Conservation (phyloP, 2,797 vertebrate genomes). For the Mormyrops boulengeri region DNA sequence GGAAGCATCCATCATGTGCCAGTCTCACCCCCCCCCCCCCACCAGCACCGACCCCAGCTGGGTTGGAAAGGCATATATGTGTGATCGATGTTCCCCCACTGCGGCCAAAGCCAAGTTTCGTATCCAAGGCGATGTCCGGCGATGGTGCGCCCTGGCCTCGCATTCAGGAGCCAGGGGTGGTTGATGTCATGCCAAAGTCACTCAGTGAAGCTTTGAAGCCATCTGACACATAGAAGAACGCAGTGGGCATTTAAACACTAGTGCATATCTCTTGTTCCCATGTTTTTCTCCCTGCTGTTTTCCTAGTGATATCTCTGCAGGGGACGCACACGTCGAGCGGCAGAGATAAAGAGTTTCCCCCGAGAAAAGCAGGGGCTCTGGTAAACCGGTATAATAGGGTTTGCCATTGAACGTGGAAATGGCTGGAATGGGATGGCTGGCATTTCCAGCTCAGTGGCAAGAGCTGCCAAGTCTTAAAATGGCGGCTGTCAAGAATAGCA, state of each 20-base stretch:
- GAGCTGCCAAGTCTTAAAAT: constrained; percentile 30
- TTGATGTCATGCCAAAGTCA: constrained; percentile 14
- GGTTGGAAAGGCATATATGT: constrained; percentile 7
- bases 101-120: constrained; percentile 5
- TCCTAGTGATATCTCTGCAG: background rate
- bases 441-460: constrained; percentile 24
- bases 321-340: background rate
- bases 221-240: constrained; percentile 6
- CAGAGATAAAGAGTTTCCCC: background rate
- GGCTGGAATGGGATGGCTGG: constrained; percentile 14
- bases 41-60: background rate
- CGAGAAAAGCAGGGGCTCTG: background rate
- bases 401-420: background rate
- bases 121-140: constrained; percentile 18
- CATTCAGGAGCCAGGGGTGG: background rate
- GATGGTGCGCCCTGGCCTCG: background rate
- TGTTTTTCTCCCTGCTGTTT: background rate
- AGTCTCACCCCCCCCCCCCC: background rate
- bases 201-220: background rate
- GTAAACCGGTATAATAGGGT: background rate
- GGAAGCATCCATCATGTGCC: constrained; percentile 13
- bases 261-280: background rate
- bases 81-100: constrained; percentile 18
- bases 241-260: background rate
- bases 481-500: constrained; percentile 32